Conservation (phyloP, 2,888 invertebrate species). For the Metallyticus violacea region DNA sequence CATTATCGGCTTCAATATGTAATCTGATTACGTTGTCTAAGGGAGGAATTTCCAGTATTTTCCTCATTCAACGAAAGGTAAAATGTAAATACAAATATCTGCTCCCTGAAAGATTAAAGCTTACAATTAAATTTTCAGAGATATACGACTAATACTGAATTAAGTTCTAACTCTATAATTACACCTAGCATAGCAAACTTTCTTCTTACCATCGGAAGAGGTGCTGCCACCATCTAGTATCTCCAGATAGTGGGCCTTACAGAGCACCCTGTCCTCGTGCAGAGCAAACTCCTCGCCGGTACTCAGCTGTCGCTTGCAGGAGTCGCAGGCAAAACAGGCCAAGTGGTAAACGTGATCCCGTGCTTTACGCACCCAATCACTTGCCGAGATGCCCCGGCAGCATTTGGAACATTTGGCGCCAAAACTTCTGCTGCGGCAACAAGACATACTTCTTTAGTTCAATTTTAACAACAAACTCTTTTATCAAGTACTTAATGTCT, state of each 20-base stretch:
- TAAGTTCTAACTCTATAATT: too few species aligned
- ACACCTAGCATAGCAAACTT: too few species aligned
- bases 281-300: conserved; percentile 97
- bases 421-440: conserved; percentile 69
- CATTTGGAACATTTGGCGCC: conserved; percentile 97
- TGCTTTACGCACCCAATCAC: conserved; percentile 97
- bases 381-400: conserved; percentile 85
- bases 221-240: conserved; percentile 87
- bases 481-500: too few species aligned
- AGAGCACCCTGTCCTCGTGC: conserved; percentile 90
- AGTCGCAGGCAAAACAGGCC: conserved; percentile 98
- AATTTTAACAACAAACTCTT: too few species aligned
- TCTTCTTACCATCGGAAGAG: conserved; percentile 70
- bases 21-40: too few species aligned
- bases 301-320: conserved; percentile 86
- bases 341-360: conserved; percentile 93
- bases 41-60: too few species aligned
- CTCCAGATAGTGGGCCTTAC: conserved; percentile 96
- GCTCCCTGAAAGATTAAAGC: too few species aligned
- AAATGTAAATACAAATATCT: too few species aligned
- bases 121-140: too few species aligned
- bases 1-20: too few species aligned
- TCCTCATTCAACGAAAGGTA: too few species aligned
- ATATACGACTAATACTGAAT: too few species aligned
- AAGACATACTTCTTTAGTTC: neutral